Conservation (phyloP, 92 coral and sea anemone genomes). For the Galaxea fascicularis region DNA sequence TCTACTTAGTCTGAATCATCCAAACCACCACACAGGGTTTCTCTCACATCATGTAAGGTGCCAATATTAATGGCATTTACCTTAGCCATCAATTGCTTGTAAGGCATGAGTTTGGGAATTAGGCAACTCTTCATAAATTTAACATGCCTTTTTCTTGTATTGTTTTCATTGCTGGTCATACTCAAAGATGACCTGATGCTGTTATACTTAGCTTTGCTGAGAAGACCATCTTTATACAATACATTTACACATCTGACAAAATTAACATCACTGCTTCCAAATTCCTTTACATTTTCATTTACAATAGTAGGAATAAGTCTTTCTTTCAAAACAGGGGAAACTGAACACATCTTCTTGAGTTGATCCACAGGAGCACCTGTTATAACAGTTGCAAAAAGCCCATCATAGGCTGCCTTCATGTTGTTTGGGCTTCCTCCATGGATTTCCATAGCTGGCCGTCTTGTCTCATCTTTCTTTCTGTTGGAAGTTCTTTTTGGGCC, state of each 20-base stretch:
- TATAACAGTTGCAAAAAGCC: constrained; percentile 49
- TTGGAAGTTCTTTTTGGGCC: constrained; percentile 20
- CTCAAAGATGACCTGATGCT: constrained; percentile 57
- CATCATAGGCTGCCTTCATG: constrained; percentile 61
- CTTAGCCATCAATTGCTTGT: constrained; percentile 58
- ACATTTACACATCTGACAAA: constrained; percentile 25
- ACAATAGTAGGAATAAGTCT: constrained; percentile 59
- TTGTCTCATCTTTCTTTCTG: constrained; percentile 12
- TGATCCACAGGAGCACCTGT: constrained; percentile 31
- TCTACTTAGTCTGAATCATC: constrained; percentile 55
- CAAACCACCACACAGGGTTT: constrained; percentile 67
- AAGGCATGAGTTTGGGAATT: constrained; percentile 61
- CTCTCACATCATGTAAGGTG: constrained; percentile 63
- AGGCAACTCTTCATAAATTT: constrained; percentile 53
- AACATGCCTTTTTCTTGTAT: constrained; percentile 48
- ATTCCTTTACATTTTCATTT: background rate
- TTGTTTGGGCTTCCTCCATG: constrained; percentile 54
- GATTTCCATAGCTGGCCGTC: constrained; percentile 49
- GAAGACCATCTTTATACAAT: constrained; percentile 50
- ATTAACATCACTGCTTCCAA: background rate
- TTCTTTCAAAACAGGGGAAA: constrained; percentile 31
- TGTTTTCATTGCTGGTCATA: constrained; percentile 51
- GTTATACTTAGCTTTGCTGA: constrained; percentile 56
- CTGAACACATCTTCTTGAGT: constrained; percentile 51
- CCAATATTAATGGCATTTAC: constrained; percentile 72